A percentile compares a stretch with the other conserved stretches of the same genome.
phyloP scores from a whole-genome alignment of 2,113 vertebrate species.

The Clupea harengus region DNA sequence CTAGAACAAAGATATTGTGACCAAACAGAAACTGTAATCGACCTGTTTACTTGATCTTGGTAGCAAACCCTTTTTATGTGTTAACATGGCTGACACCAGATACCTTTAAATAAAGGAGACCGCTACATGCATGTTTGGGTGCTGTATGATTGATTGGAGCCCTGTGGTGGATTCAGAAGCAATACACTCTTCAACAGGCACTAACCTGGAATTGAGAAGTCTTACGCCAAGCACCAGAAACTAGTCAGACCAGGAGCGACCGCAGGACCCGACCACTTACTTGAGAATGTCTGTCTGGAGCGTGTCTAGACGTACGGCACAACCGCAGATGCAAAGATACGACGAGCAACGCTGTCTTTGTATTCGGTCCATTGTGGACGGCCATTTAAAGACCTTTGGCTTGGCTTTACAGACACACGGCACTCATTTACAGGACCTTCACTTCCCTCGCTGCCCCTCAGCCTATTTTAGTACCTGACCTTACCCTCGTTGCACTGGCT shows the following conservation, averaged over 20 bases:
- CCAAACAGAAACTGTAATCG: neutral
- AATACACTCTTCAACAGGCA: neutral
- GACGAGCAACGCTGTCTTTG: neutral
- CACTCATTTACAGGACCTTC: conserved; percentile 69
- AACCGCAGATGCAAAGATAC: neutral
- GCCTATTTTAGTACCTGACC: conserved; percentile 77
- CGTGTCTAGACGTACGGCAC: neutral
- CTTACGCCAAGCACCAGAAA: neutral
- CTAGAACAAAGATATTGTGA: neutral
- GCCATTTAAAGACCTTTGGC: neutral
- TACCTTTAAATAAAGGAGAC: neutral
- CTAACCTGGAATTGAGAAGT: neutral
- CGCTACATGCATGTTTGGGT: neutral
- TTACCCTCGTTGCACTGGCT: conserved; percentile 75
- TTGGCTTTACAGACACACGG: conserved; percentile 20
- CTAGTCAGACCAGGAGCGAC: neutral
- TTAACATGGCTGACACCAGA: neutral
- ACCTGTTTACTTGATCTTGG: neutral
- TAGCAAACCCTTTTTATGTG: neutral
- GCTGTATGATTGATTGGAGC: neutral
- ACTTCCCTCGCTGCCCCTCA: conserved; percentile 62
- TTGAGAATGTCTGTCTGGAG: neutral
- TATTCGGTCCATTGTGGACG: neutral
- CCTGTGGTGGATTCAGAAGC: neutral
- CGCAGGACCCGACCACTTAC: neutral